Conservation (phyloP, 2,113 vertebrate species). For the Pseudolaguvia tuberculata region DNA sequence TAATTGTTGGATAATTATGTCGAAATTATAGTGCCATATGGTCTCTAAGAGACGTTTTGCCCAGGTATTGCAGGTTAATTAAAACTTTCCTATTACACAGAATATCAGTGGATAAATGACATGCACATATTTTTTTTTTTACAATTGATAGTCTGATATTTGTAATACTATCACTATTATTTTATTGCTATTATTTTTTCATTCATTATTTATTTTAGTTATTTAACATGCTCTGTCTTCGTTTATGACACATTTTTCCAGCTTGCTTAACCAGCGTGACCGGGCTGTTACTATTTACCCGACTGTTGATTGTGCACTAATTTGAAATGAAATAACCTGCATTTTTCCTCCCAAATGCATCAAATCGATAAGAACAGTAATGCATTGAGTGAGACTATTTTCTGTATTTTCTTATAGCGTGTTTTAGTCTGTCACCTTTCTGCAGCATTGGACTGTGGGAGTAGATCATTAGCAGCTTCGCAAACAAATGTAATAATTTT, state of each 20-base stretch:
- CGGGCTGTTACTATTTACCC: conserved; percentile 12
- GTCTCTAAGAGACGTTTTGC: conserved; percentile 45
- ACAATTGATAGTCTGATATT: conserved; percentile 42
- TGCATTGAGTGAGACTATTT: conserved; percentile 39
- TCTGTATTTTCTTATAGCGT: conserved; percentile 44
- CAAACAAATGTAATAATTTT: conserved; percentile 63
- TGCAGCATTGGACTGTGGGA: conserved; percentile 56
- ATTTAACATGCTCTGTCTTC: conserved; percentile 6
- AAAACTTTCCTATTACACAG: conserved; percentile 49
- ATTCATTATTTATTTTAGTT: not conserved
- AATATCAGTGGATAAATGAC: conserved; percentile 48
- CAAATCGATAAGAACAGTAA: conserved; percentile 37
- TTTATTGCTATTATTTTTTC: conserved; percentile 5
- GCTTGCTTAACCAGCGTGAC: not conserved
- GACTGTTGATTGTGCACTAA: not conserved
- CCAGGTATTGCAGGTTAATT: conserved; percentile 51
- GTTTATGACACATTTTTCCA: not conserved
- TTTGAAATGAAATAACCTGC: conserved; percentile 24
- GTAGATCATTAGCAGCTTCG: conserved; percentile 68
- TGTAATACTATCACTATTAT: conserved; percentile 9
- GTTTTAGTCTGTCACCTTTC: conserved; percentile 54
- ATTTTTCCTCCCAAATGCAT: conserved; percentile 9
- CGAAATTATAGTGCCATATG: conserved; percentile 52
- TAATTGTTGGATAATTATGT: conserved; percentile 51
- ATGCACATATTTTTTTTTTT: conserved; percentile 55